phyloP scores from a whole-genome alignment of 2,888 invertebrate species.

The Morinoia aosen region DNA sequence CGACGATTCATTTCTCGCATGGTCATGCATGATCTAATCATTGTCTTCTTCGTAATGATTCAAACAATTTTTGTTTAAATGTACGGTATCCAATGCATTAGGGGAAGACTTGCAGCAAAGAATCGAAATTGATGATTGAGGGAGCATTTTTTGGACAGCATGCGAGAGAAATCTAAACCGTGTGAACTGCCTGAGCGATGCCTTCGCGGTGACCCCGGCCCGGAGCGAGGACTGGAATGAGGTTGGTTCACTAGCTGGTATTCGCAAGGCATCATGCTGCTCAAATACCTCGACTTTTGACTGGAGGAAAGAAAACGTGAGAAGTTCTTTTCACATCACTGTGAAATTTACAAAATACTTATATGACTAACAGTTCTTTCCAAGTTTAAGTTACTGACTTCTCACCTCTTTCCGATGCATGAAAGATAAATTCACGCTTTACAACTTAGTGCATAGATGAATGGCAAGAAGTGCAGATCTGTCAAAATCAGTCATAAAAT shows the following conservation, averaged over 20 bases:
- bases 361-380: not conserved
- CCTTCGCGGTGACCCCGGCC: not conserved
- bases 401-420: not conserved
- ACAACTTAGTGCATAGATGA: not conserved
- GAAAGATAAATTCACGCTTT: not conserved
- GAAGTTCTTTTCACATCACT: not conserved
- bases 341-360: not conserved
- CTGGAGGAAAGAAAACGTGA: not conserved
- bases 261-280: not conserved
- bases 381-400: not conserved
- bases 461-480: not conserved
- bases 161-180: not conserved
- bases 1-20: not conserved
- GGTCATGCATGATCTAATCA: not conserved
- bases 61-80: not conserved
- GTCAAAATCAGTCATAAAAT: not conserved
- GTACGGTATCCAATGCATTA: not conserved
- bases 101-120: not conserved
- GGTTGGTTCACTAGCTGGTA: not conserved
- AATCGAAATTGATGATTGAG: not conserved
- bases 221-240: not conserved
- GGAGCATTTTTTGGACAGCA: not conserved
- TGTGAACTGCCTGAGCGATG: not conserved
- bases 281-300: not conserved
- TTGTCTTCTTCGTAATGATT: not conserved